Conservation (phyloP, 2,888 invertebrate species). For the Galerucella calmariensis region DNA sequence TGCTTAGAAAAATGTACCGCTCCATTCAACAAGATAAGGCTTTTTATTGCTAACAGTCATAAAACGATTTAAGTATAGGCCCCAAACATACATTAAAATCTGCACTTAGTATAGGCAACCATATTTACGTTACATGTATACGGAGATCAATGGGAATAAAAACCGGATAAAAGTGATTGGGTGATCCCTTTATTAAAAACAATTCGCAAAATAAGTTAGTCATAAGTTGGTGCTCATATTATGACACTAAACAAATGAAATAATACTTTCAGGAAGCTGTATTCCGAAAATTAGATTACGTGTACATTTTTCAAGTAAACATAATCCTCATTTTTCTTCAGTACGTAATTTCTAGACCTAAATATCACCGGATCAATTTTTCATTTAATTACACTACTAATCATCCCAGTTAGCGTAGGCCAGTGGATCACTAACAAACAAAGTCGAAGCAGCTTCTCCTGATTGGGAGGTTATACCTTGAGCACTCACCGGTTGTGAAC, state of each 20-base stretch:
- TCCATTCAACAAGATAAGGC: neutral
- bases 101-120: too few species aligned
- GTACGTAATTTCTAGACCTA: constrained; percentile 15
- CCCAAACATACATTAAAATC: too few species aligned
- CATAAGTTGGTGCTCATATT: too few species aligned
- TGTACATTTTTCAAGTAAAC: neutral
- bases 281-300: neutral
- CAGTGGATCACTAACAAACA: constrained; percentile 56
- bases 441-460: constrained; percentile 44
- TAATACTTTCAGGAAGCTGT: neutral
- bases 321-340: neutral
- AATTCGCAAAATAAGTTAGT: too few species aligned
- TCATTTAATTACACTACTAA: constrained; percentile 44
- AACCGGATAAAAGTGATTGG: too few species aligned
- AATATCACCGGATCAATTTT: constrained; percentile 20
- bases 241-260: neutral
- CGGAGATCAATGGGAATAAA: too few species aligned
- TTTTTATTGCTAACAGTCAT: too few species aligned
- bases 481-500: constrained; percentile 38
- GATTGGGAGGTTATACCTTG: constrained; percentile 2
- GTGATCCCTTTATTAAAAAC: too few species aligned
- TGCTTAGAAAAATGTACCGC: neutral
- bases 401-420: constrained; percentile 57
- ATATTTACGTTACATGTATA: too few species aligned
- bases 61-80: too few species aligned